Conservation (phyloP, 2,888 invertebrate genomes). For the Mythimna vitellina region DNA sequence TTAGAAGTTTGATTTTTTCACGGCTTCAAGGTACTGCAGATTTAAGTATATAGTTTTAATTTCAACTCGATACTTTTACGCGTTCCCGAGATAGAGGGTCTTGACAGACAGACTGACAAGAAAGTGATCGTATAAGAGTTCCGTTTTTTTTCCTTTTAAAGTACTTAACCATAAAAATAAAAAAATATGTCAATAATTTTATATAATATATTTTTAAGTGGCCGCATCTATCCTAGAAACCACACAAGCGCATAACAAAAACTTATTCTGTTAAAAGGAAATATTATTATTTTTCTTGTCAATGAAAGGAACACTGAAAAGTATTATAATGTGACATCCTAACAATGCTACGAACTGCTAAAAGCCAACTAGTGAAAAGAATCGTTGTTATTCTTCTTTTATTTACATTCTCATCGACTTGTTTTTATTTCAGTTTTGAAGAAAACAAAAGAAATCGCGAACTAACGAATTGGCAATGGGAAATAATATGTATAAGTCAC, state of each 20-base stretch:
- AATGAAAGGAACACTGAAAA: constrained; percentile 29
- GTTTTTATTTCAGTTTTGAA: constrained; percentile 2
- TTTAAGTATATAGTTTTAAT: too few relatives aligned
- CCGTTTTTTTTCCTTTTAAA: too few relatives aligned
- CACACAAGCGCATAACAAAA: constrained; percentile 1
- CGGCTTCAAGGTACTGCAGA: too few relatives aligned
- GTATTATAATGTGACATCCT: neutral
- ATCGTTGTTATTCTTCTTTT: neutral
- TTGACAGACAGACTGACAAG: too few relatives aligned
- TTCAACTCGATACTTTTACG: too few relatives aligned
- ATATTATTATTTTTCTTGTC: constrained; percentile 15
- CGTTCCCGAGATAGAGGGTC: too few relatives aligned
- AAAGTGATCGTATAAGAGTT: too few relatives aligned
- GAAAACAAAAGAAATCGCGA: neutral
- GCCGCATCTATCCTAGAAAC: neutral
- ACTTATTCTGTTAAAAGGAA: neutral
- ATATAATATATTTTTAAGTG: too few relatives aligned
- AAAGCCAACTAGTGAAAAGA: constrained; percentile 14
- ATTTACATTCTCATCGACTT: constrained; percentile 3
- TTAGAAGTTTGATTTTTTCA: too few relatives aligned
- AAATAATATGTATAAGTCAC: too few relatives aligned
- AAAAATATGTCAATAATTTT: too few relatives aligned
- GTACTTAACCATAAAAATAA: too few relatives aligned
- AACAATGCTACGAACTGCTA: neutral
- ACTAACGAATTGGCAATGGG: neutral